These are phyloP conservation scores for Phalera bucephala DNA, from an alignment of 2,888 invertebrate genomes.

Conservation along the genomic window DNA sequence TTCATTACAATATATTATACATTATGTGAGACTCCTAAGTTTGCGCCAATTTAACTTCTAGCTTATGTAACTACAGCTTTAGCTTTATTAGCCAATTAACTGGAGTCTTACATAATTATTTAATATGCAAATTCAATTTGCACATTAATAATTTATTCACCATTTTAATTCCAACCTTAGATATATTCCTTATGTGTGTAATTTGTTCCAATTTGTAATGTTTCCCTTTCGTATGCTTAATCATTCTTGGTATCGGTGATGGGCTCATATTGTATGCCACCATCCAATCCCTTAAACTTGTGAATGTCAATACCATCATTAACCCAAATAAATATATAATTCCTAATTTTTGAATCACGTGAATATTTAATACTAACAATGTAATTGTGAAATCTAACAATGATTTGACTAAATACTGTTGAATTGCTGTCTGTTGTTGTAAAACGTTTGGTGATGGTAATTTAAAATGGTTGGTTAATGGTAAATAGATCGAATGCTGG, in stretches of 20 bases:
- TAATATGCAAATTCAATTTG: constrained; percentile 12
- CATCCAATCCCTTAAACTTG: constrained; percentile 53
- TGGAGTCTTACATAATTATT: constrained; percentile 16
- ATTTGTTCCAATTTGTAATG: constrained; percentile 50
- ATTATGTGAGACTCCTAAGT: constrained; percentile 10
- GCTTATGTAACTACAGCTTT: constrained; percentile 16
- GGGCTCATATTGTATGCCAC: constrained; percentile 67
- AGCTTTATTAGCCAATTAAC: constrained; percentile 10
- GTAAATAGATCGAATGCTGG: constrained; percentile 75
- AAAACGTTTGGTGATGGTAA: constrained; percentile 47
- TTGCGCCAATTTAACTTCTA: constrained; percentile 15
- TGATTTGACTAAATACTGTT: constrained; percentile 8
- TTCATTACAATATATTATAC: constrained; percentile 6
- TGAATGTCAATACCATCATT: constrained; percentile 47
- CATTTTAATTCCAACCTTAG: constrained; percentile 26
- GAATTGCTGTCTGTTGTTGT: constrained; percentile 13
- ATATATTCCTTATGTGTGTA: constrained; percentile 19
- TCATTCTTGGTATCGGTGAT: constrained; percentile 82
- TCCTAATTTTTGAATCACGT: constrained; percentile 15
- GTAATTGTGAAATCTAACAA: neutral
- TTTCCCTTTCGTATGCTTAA: constrained; percentile 75
- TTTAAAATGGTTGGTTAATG: constrained; percentile 33
- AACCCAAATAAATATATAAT: constrained; percentile 37
- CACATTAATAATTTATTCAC: constrained; percentile 19
- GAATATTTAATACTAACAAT: constrained; percentile 11